Conservation (phyloP, 2,888 invertebrate genomes). For the Lampropteryx suffumata region DNA sequence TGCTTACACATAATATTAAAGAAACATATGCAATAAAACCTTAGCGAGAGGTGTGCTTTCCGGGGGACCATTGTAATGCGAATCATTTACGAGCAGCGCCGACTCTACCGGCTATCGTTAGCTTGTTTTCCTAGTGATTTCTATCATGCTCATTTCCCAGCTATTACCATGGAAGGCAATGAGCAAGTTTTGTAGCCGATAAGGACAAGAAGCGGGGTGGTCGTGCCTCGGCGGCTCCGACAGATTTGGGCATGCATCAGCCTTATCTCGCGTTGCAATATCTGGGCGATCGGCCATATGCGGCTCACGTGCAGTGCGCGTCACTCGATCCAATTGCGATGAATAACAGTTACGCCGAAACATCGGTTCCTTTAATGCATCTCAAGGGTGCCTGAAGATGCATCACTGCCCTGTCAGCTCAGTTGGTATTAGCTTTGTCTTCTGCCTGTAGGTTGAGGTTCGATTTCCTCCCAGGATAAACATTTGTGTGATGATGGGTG, state of each 20-base stretch:
- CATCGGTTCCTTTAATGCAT: slow-evolving; percentile 43
- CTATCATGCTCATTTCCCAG: slow-evolving; percentile 10
- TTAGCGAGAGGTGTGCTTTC: slow-evolving; percentile 51
- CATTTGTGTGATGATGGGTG: no score
- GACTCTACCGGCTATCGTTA: slow-evolving; percentile 14
- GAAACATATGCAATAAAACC: slow-evolving; percentile 50
- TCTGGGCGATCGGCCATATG: slow-evolving; percentile 42
- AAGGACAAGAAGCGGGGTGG: slow-evolving; percentile 34
- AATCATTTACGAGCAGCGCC: slow-evolving; percentile 46
- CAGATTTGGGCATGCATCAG: slow-evolving; percentile 45
- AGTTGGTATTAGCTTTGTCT: no score
- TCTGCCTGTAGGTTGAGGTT: no score
- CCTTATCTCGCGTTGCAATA: slow-evolving; percentile 44
- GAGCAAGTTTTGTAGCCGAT: slow-evolving; percentile 21
- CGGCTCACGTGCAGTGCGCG: slow-evolving; percentile 44
- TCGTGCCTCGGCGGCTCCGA: slow-evolving; percentile 27
- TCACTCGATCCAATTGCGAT: slow-evolving; percentile 45
- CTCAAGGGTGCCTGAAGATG: slow-evolving; percentile 43
- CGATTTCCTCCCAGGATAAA: no score
- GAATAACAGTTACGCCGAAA: slow-evolving; percentile 49
- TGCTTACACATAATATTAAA: slow-evolving; percentile 46
- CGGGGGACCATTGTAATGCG: slow-evolving; percentile 46
- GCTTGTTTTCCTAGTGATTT: slow-evolving; percentile 18
- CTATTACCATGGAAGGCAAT: slow-evolving; percentile 23
- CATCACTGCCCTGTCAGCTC: no score